Conservation (phyloP, 2,888 invertebrate genomes). For the Clanis bilineata region DNA sequence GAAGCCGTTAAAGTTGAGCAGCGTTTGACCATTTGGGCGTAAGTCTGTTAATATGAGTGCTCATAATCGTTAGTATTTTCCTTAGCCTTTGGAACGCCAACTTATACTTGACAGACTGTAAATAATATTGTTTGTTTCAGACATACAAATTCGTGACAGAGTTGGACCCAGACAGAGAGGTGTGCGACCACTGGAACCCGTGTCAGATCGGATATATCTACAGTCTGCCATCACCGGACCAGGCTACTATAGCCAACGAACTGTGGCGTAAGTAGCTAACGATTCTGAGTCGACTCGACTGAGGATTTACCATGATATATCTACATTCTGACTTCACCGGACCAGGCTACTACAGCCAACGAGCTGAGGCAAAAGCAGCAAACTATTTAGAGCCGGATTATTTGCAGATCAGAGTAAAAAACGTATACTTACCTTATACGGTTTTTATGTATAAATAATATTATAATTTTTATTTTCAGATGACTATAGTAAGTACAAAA, state of each 20-base stretch:
- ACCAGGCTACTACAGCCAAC: slow-evolving; percentile 59
- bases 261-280: slow-evolving; percentile 71
- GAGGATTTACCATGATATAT: too few species aligned
- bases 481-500: slow-evolving; percentile 39
- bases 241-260: slow-evolving; percentile 60
- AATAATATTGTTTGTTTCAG: slow-evolving; percentile 36
- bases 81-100: too few species aligned
- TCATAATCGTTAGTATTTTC: too few species aligned
- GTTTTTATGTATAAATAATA: neutral
- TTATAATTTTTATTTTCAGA: slow-evolving; percentile 30
- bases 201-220: slow-evolving; percentile 76
- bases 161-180: slow-evolving; percentile 68
- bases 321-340: slow-evolving; percentile 63
- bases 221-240: slow-evolving; percentile 63
- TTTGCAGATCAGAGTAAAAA: too few species aligned
- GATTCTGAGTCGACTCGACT: too few species aligned
- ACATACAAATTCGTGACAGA: slow-evolving; percentile 72
- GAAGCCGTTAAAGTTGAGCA: too few species aligned
- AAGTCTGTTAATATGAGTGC: too few species aligned
- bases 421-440: too few species aligned
- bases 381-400: too few species aligned
- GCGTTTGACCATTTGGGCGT: too few species aligned
- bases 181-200: slow-evolving; percentile 75
- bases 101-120: too few species aligned
- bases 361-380: slow-evolving; percentile 72